A percentile compares a stretch with the other conserved stretches of the same genome.
These are phyloP conservation scores for Blastobasis lacticolella DNA, from an alignment of 2,888 invertebrate genomes.

Conservation along the genomic window DNA sequence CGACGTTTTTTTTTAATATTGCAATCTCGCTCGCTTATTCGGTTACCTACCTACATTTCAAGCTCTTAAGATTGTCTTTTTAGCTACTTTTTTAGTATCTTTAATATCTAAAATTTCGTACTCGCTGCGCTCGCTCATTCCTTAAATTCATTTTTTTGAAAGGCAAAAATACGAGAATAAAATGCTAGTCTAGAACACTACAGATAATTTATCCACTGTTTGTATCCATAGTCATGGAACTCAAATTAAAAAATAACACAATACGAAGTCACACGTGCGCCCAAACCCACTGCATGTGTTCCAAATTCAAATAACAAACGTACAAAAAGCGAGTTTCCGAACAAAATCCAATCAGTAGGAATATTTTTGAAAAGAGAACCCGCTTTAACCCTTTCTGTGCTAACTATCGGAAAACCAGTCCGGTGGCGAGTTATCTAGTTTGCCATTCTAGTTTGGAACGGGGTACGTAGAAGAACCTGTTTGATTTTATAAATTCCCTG, in stretches of 20 bases:
- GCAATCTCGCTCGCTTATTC: too few relatives aligned
- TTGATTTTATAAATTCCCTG: conserved; percentile 3
- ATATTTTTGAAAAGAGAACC: conserved; percentile 25
- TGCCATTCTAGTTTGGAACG: conserved; percentile 18
- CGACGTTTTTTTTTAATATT: too few relatives aligned
- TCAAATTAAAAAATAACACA: neutral
- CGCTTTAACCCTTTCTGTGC: conserved; percentile 27
- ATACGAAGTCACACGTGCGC: conserved; percentile 14
- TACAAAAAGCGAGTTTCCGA: conserved; percentile 28
- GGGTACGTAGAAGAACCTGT: conserved; percentile 21
- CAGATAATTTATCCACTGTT: too few relatives aligned
- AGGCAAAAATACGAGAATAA: too few relatives aligned
- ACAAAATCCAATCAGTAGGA: conserved; percentile 20
- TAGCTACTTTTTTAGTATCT: too few relatives aligned
- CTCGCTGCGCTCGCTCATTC: neutral
- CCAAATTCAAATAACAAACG: conserved; percentile 15
- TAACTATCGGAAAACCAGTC: conserved; percentile 22
- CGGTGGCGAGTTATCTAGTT: conserved; percentile 13
- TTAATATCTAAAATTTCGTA: neutral
- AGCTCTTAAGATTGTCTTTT: too few relatives aligned
- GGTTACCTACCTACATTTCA: too few relatives aligned
- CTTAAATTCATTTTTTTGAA: too few relatives aligned
- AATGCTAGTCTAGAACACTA: too few relatives aligned
- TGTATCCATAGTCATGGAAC: too few relatives aligned
- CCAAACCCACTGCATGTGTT: conserved; percentile 14